A percentile compares a stretch with the other conserved stretches of the same genome.
Conservation (phyloP, 2,888 invertebrate species). For the Zaprionus obscuricornis region DNA sequence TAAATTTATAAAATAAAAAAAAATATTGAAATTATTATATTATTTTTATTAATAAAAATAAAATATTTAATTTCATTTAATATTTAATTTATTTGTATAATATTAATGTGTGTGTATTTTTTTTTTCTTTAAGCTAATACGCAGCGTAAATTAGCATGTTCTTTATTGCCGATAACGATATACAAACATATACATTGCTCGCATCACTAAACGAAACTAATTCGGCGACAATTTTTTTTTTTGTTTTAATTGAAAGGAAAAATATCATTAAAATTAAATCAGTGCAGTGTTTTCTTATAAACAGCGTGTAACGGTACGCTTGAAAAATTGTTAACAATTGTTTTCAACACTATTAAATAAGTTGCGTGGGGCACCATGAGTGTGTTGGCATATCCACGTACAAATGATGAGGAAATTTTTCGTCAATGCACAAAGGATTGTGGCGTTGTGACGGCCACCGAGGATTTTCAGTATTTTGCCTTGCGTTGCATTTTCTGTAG, state of each 20-base stretch:
- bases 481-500: slow-evolving; percentile 71
- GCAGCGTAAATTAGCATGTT: slow-evolving; percentile 10
- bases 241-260: slow-evolving; percentile 49
- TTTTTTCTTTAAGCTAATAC: not conserved
- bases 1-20: slow-evolving; percentile 16
- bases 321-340: slow-evolving; percentile 20
- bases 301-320: slow-evolving; percentile 35
- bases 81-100: slow-evolving; percentile 9
- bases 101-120: not conserved
- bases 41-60: slow-evolving; percentile 21
- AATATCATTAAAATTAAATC: slow-evolving; percentile 27
- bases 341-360: slow-evolving; percentile 22
- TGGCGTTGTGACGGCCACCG: slow-evolving; percentile 79
- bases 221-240: slow-evolving; percentile 59
- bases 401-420: slow-evolving; percentile 79
- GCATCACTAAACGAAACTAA: slow-evolving; percentile 65
- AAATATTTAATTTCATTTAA: too few relatives aligned
- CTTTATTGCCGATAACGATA: slow-evolving; percentile 53
- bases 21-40: too few relatives aligned
- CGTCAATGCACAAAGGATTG: slow-evolving; percentile 79
- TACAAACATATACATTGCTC: slow-evolving; percentile 33
- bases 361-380: slow-evolving; percentile 67
- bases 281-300: slow-evolving; percentile 39
- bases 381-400: slow-evolving; percentile 78
- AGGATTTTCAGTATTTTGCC: slow-evolving; percentile 80